Base-by-base conservation (phyloP, 2,113 vertebrate genomes). In the Vicugna pacos region DNA sequence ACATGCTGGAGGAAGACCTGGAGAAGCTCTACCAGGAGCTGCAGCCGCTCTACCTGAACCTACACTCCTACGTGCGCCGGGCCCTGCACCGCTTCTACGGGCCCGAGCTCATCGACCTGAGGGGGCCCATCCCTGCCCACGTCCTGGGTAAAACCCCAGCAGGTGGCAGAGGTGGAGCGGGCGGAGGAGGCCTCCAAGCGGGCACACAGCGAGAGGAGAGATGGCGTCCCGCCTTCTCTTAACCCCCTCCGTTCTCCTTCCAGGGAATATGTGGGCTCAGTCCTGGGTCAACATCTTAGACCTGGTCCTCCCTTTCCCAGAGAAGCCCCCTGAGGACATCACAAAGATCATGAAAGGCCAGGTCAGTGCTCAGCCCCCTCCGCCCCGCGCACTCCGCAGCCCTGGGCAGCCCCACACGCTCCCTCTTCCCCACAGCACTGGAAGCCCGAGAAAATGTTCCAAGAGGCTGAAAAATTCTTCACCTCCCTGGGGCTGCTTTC, bases 241-340 rank as follows among this genome's bases (percentile, higher is more conserved):
- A 62, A 84, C 50, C 6, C 13, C 48, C 22, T 42, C 80, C 52
- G 0, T n/a, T 4, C 4, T 15, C 0, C 79, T n/a, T 76, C 87
- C 94, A 99, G 99, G 99, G 46, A 99, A 99, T 98, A 99, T 99
- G 99, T 99, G 99, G 99, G 99, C 99, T 42, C 99, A 99, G 97
- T 99, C 99, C 0, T 99, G 99, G 99, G 99, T 99, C 73, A 99
- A 99, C 72, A 99, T 99, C 95, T 99, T 99, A 92, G 98, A 99
- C 62, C 94, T 99, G 94, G 98, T 98, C 56, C 97, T 98, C 2
- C 99, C 99, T 4, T 99, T 97, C 93, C 99, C 99, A 0, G 0
- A 98, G 64, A 99, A 99, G 82, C 98, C 98, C 38, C 99, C 99
- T 48, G 99, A 99, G 52, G 99, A 99, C 48, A 99, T 99, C 92